Conservation (phyloP, 2,888 invertebrate genomes). For the Drosophila imparisetae region DNA sequence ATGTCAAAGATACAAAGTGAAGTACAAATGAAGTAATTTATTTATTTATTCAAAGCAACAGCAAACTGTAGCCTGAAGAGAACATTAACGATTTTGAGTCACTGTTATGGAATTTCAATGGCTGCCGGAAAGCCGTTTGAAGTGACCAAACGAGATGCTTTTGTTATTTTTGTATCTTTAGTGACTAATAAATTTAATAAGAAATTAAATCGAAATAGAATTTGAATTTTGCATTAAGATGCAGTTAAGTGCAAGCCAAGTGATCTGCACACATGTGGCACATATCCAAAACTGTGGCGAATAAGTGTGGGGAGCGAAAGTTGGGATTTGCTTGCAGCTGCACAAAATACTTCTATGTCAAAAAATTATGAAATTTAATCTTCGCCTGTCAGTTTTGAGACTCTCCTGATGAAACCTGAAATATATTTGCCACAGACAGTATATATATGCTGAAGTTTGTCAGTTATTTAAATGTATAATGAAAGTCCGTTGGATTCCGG, state of each 20-base stretch:
- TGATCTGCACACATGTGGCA: conserved; percentile 1
- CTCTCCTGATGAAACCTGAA: not conserved
- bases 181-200: not conserved
- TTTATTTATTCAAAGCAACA: conserved; percentile 43
- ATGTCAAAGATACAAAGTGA: conserved; percentile 39
- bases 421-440: not conserved
- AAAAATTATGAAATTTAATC: not conserved
- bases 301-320: not conserved
- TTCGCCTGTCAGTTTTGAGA: not conserved
- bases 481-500: too few relatives aligned
- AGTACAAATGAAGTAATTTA: conserved; percentile 16
- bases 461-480: too few relatives aligned
- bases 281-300: not conserved
- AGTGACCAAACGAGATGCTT: conserved; percentile 3
- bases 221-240: not conserved
- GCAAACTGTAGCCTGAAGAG: not conserved
- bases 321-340: conserved; percentile 2
- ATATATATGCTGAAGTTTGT: too few relatives aligned
- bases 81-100: conserved; percentile 22
- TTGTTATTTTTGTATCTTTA: not conserved
- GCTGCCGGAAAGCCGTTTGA: conserved; percentile 16
- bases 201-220: not conserved
- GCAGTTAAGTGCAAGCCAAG: not conserved
- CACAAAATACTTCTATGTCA: not conserved
- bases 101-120: conserved; percentile 36